These are phyloP conservation scores for pig (Sus scrofa) DNA, from an alignment of 2,113 vertebrate species.

Conservation along the genomic window DNA sequence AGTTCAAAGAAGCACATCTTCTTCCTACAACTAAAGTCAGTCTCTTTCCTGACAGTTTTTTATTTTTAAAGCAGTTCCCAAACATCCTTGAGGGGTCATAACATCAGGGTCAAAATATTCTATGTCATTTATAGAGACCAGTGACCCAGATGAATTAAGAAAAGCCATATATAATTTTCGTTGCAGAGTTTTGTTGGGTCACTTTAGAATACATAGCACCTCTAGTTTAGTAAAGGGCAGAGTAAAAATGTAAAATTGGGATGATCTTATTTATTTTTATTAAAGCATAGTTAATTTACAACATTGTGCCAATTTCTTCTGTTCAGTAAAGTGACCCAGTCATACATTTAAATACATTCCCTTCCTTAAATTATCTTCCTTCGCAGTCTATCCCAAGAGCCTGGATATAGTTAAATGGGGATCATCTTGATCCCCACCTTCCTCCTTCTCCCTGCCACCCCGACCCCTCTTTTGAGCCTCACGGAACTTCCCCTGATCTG, in stretches of 20 bases:
- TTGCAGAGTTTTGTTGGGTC: background rate
- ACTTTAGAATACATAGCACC: background rate
- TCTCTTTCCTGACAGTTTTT: background rate
- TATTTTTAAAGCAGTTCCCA: background rate
- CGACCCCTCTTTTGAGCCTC: background rate
- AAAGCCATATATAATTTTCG: background rate
- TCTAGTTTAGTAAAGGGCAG: background rate
- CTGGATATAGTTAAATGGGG: too few relatives aligned
- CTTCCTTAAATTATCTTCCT: too few relatives aligned
- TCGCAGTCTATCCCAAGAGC: too few relatives aligned
- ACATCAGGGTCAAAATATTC: background rate
- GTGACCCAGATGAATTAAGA: background rate
- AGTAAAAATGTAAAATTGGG: background rate
- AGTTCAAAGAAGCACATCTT: slow-evolving; percentile 22
- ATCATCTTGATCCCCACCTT: background rate
- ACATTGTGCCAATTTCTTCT: too few relatives aligned
- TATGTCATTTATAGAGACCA: background rate
- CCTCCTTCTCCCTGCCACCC: background rate
- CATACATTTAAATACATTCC: too few relatives aligned
- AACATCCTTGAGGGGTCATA: background rate
- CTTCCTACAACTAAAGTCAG: background rate
- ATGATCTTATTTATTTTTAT: background rate
- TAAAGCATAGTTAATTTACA: too few relatives aligned
- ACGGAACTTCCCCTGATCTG: background rate
- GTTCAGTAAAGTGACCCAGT: too few relatives aligned